Conservation (phyloP, 2,888 invertebrate genomes). For the Strigamia transsilvanica region DNA sequence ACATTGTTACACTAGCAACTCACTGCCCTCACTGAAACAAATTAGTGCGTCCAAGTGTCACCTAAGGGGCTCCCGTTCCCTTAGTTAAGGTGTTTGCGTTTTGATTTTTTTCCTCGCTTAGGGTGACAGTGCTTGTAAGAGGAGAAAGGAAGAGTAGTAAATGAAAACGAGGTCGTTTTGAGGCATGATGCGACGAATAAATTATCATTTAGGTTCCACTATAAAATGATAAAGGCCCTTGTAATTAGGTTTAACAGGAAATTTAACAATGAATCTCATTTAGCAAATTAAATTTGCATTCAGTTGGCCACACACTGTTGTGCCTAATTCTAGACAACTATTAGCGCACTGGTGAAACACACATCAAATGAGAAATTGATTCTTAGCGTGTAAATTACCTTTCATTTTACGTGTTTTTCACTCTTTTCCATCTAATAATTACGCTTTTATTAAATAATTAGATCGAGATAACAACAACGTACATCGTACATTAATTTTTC, state of each 20-base stretch:
- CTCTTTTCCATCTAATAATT: constrained; percentile 3
- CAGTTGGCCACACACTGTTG: constrained; percentile 35
- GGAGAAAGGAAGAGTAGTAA: constrained; percentile 1
- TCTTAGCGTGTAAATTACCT: constrained; percentile 18
- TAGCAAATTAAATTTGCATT: constrained; percentile 52
- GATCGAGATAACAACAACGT: background rate
- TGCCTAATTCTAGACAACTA: constrained; percentile 32
- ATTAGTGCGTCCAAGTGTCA: constrained; percentile 34
- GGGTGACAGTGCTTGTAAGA: background rate
- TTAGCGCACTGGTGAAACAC: constrained; percentile 27
- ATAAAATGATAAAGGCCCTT: constrained; percentile 35
- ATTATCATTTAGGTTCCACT: constrained; percentile 38
- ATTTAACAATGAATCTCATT: constrained; percentile 56
- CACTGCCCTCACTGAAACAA: constrained; percentile 31
- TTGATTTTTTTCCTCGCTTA: background rate
- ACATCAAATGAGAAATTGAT: constrained; percentile 35
- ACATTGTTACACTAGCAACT: background rate
- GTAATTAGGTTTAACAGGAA: constrained; percentile 53
- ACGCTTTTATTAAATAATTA: constrained; percentile 3
- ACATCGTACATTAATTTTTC: background rate
- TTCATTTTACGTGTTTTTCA: constrained; percentile 10
- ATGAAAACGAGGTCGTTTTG: constrained; percentile 35
- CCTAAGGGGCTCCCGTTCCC: background rate
- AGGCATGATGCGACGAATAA: constrained; percentile 38
- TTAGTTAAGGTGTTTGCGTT: background rate